These are phyloP conservation scores for Drosophila lowei DNA, from an alignment of 1,140 invertebrate species.

Conservation along the genomic window DNA sequence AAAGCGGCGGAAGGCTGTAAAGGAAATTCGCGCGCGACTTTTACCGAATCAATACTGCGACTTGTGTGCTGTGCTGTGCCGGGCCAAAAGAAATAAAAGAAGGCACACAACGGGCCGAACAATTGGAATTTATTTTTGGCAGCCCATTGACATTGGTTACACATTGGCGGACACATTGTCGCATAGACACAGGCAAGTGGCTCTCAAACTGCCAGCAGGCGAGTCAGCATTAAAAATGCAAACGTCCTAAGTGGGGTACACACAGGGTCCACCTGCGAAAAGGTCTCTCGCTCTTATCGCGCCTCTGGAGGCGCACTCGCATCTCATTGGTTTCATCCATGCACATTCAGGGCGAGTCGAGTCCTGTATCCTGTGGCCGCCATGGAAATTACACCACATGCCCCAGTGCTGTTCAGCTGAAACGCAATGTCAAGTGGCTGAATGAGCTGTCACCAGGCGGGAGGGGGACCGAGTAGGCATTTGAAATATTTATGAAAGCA, in stretches of 20 bases:
- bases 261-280: constrained; percentile 38
- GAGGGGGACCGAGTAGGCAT: constrained; percentile 26
- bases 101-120: constrained; percentile 18
- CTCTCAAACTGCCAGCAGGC: constrained; percentile 26
- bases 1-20: constrained; percentile 5
- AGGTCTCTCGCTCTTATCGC: constrained; percentile 34
- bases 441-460: constrained; percentile 30
- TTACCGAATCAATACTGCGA: constrained; percentile 48
- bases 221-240: constrained; percentile 61
- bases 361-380: background rate
- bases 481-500: constrained; percentile 55
- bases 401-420: constrained; percentile 8
- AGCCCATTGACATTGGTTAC: constrained; percentile 37
- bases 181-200: constrained; percentile 36
- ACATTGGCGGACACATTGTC: background rate
- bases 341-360: background rate
- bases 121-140: constrained; percentile 59
- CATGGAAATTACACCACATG: constrained; percentile 49
- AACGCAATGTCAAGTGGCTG: constrained; percentile 51
- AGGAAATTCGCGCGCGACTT: constrained; percentile 61
- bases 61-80: constrained; percentile 17
- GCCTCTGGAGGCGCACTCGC: constrained; percentile 22
- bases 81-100: constrained; percentile 17
- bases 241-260: constrained; percentile 56
- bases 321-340: constrained; percentile 25